Percentiles rank a stretch among this genome's conserved stretches.
Conservation (phyloP, 1,140 invertebrate species). For the Wiebesia pumilae region DNA sequence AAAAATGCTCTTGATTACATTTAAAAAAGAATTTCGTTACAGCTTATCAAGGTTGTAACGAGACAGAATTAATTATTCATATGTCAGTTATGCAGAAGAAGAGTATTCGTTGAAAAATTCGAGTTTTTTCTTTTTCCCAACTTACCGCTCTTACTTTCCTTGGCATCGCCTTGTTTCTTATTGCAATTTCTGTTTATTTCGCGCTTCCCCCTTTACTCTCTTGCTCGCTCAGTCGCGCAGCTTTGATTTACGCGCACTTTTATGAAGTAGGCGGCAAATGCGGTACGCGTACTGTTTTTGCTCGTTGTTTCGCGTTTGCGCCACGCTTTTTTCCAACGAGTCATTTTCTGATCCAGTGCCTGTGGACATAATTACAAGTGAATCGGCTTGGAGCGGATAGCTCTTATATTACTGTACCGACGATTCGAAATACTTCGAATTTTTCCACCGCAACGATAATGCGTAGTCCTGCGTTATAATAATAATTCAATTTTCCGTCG, state of each 20-base stretch:
- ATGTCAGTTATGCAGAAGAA: background rate
- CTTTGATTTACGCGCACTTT: slow-evolving; percentile 71
- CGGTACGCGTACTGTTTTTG: slow-evolving; percentile 41
- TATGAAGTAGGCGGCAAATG: slow-evolving; percentile 69
- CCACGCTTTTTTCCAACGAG: background rate
- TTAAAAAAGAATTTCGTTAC: background rate
- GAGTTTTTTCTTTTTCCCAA: background rate
- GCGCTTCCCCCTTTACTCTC: background rate
- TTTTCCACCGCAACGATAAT: too few relatives aligned
- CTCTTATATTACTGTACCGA: slow-evolving; percentile 53
- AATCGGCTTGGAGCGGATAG: slow-evolving; percentile 11
- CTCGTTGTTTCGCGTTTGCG: slow-evolving; percentile 34
- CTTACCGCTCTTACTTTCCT: background rate
- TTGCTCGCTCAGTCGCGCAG: background rate
- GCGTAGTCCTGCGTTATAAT: background rate
- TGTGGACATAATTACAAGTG: slow-evolving; percentile 41
- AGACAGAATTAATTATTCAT: slow-evolving; percentile 31
- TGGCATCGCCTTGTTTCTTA: slow-evolving; percentile 12
- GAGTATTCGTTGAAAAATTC: background rate
- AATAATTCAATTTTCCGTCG: slow-evolving; percentile 15
- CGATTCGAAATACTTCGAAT: too few relatives aligned
- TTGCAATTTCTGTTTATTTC: slow-evolving; percentile 13
- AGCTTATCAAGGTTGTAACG: slow-evolving; percentile 12
- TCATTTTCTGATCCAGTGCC: background rate
- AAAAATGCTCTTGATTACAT: background rate